Percentiles rank a stretch among this genome's conserved stretches.
These are phyloP conservation scores for Dasyprocta punctata DNA, from an alignment of 2,113 vertebrate genomes.

Conservation along the genomic window DNA sequence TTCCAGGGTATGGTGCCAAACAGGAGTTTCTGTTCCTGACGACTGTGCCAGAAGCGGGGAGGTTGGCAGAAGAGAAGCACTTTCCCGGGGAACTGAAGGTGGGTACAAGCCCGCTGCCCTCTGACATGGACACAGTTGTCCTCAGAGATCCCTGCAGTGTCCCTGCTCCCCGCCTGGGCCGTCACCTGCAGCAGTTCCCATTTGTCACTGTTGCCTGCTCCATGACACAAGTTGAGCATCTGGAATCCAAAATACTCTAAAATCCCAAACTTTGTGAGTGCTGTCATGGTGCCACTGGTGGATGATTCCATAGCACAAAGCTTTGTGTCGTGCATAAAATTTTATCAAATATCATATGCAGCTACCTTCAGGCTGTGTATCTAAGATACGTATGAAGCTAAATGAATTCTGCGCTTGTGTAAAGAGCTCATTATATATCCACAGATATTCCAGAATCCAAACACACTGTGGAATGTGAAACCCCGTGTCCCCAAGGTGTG, in stretches of 20 bases:
- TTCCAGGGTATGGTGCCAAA: conserved; percentile 90
- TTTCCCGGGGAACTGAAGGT: conserved; percentile 89
- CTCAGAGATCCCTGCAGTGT: neutral
- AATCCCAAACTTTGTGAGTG: neutral
- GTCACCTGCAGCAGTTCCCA: neutral
- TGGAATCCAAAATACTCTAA: neutral
- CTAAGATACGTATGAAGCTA: neutral
- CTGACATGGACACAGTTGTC: accelerated
- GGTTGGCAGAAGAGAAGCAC: conserved; percentile 79
- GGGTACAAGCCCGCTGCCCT: conserved; percentile 46
- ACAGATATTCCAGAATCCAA: neutral
- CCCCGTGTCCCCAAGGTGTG: too few species aligned
- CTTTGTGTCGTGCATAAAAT: neutral
- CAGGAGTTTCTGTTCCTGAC: conserved; percentile 86
- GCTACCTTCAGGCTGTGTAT: neutral
- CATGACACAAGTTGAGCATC: neutral
- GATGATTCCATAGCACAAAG: neutral
- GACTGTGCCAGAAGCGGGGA: conserved; percentile 84
- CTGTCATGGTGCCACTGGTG: neutral
- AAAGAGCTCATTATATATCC: neutral
- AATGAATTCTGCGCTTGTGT: neutral
- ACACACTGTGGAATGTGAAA: accelerated
- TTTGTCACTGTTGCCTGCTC: neutral
- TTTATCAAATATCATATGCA: neutral
- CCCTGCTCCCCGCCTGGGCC: accelerated